phyloP scores from a whole-genome alignment of 2,888 invertebrate genomes.

The Drosophila gaucha region DNA sequence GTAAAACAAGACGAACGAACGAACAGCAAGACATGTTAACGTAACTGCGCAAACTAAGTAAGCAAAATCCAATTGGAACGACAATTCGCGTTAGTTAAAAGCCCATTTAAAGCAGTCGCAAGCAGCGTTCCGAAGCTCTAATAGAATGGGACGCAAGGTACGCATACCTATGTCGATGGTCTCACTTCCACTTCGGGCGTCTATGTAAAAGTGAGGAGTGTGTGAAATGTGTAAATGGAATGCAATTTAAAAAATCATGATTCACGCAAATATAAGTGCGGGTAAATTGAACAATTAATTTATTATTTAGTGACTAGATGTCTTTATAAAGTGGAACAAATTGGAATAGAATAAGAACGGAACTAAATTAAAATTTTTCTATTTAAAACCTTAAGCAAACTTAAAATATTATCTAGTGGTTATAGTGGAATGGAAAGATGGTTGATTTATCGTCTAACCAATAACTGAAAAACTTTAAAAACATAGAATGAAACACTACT shows the following conservation, averaged over 20 bases:
- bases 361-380: neutral
- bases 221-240: constrained; percentile 1
- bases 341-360: neutral
- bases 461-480: neutral
- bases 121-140: constrained; percentile 35
- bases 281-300: neutral
- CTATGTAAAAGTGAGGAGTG: constrained; percentile 7
- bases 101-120: constrained; percentile 33
- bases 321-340: neutral
- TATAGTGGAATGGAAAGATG: neutral
- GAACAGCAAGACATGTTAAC: constrained; percentile 31
- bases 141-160: constrained; percentile 1
- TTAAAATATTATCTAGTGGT: no score
- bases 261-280: neutral
- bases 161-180: neutral
- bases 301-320: neutral
- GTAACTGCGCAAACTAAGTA: constrained; percentile 17
- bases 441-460: no score
- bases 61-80: constrained; percentile 25
- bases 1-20: constrained; percentile 62
- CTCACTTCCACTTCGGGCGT: constrained; percentile 21
- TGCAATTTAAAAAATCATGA: constrained; percentile 8
- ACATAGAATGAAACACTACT: neutral
- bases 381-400: no score
- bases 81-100: constrained; percentile 30